Evolutionary conservation across 1,140 invertebrate species (phyloP).

Genomic region (Trichoplusia ni): DNA sequence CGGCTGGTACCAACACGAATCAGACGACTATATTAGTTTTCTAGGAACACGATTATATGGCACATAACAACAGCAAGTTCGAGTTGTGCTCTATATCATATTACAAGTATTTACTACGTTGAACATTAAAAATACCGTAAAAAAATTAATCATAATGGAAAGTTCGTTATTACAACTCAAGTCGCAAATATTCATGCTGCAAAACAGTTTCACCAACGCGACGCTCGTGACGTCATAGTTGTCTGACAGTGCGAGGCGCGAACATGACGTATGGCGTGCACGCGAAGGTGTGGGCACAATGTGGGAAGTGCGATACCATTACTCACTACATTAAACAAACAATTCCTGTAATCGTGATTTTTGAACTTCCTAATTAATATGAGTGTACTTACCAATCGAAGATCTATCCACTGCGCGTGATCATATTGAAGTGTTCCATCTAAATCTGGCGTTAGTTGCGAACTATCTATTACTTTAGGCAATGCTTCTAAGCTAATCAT

Average conservation of each 20-base stretch:
- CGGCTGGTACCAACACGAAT: conserved; percentile 5
- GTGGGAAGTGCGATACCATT: conserved; percentile 2
- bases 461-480: conserved; percentile 94
- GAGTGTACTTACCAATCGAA: conserved; percentile 84
- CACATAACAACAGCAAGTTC: not conserved
- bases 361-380: not conserved
- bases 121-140: not conserved
- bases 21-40: not conserved
- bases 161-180: not conserved
- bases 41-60: not conserved
- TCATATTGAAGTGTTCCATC: conserved; percentile 97
- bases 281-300: conserved; percentile 5
- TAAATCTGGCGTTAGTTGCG: conserved; percentile 95
- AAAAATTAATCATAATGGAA: not conserved
- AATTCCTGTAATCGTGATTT: conserved; percentile 13
- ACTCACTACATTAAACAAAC: conserved; percentile 2
- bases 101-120: not conserved
- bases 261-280: not conserved
- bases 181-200: not conserved
- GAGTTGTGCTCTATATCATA: no score
- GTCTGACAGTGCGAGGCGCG: not conserved
- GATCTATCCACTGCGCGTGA: conserved; percentile 98
- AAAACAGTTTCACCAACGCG: conserved; percentile 3
- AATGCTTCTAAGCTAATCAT: conserved; percentile 97
- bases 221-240: not conserved